These are phyloP conservation scores for Tachysurus vachellii DNA, from an alignment of 2,113 vertebrate genomes.

Conservation along the genomic window DNA sequence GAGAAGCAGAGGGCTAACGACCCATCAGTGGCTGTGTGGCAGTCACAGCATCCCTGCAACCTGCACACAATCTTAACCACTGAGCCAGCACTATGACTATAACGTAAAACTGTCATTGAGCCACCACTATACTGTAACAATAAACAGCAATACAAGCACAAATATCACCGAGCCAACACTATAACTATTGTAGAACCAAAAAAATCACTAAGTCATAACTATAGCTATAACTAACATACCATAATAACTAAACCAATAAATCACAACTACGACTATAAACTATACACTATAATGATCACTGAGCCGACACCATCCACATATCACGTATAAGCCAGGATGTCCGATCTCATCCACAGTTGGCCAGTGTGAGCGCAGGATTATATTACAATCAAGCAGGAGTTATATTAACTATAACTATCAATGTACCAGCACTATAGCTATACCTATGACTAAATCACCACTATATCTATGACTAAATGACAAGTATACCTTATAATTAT, in stretches of 20 bases:
- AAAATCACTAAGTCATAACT: neutral
- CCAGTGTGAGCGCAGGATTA: too few relatives aligned
- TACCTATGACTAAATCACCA: neutral
- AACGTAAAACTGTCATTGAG: neutral
- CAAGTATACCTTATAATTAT: neutral
- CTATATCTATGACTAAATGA: neutral
- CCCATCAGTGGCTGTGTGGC: neutral
- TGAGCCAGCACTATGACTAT: slow-evolving; percentile 5
- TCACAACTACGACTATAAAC: neutral
- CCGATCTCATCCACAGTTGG: too few relatives aligned
- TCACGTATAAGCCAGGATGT: too few relatives aligned
- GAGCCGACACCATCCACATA: neutral
- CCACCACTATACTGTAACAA: neutral
- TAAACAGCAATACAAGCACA: neutral
- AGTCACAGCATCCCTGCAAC: neutral
- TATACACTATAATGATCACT: neutral
- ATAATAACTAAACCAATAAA: neutral
- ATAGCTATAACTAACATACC: neutral
- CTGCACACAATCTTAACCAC: neutral
- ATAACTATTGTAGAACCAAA: neutral
- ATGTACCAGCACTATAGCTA: neutral
- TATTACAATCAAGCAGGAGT: too few relatives aligned
- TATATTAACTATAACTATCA: neutral
- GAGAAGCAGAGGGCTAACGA: neutral
- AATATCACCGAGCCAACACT: neutral